Base-by-base conservation (phyloP, 2,113 vertebrate genomes). In the Scomber scombrus region DNA sequence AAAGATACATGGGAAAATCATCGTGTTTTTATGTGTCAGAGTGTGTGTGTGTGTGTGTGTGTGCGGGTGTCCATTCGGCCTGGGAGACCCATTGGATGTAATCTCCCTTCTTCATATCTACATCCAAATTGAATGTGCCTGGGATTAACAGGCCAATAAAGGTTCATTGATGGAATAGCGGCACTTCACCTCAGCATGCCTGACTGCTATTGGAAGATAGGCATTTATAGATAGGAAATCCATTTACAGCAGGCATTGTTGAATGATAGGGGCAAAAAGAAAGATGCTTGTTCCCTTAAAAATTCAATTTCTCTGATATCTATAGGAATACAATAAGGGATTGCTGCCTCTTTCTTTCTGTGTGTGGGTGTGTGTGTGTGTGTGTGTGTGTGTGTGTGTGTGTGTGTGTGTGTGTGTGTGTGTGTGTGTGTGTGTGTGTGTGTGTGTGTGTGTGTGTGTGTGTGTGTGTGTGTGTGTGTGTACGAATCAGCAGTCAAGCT, bases 161-260 rank as follows among this genome's bases (percentile, higher is more conserved):
- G 57, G 60, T 74, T 79, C 71, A 83, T 78, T 71, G 85, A 84
- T 57, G 45, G 50, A 67, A 40, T 7, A 58, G 62, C 9, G 0
- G 19, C 72, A 51, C 70, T 75, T 75, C 63, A 86, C 31, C 50
- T 71, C 72, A 51, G 43, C 64, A 15, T 3, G 52, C 51, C 63
- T 65, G 54, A 34, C 71, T 75, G 23, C 60, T 82, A 56, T 66
- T 58, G 70, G 73, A 81, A 72, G 74, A 86, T 64, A 34, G 70
- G 23, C 68, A 74, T 86, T 86, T 76, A 78, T 65, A 84, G 83
- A 71, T 75, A 40, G 75, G 84, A 89, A 87, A 86, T 82, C 80
- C 21, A 80, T 85, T 72, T 26, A 31, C 11, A 65, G n/a, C 61
- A 56, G 26, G 16, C 66, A 45, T 85, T 86, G 73, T 75, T 65